These are phyloP conservation scores for Thaumetopoea pityocampa DNA, from an alignment of 1,140 invertebrate genomes.

Conservation along the genomic window DNA sequence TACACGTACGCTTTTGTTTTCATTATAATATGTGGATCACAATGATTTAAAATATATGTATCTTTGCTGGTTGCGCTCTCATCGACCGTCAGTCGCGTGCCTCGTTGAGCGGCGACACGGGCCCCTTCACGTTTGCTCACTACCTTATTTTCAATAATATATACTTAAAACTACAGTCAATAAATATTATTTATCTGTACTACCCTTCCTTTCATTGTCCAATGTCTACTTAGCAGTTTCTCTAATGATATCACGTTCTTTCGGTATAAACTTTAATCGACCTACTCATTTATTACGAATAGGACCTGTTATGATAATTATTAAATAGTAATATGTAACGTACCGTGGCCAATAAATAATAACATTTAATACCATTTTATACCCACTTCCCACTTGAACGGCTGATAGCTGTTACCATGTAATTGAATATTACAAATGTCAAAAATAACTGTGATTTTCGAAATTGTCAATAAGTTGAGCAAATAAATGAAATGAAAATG, in stretches of 20 bases:
- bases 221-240: conserved; percentile 12
- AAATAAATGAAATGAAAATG: conserved; percentile 73
- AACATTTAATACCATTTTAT: conserved; percentile 72
- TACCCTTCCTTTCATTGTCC: conserved; percentile 20
- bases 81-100: conserved; percentile 37
- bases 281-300: conserved; percentile 25
- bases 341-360: conserved; percentile 71
- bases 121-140: conserved; percentile 52
- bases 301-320: conserved; percentile 45
- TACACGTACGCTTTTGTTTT: conserved; percentile 41
- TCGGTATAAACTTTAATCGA: conserved; percentile 17
- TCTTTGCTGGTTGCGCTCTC: conserved; percentile 40
- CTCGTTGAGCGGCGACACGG: conserved; percentile 29
- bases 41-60: conserved; percentile 45
- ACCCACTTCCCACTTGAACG: conserved; percentile 69
- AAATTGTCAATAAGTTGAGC: conserved; percentile 75
- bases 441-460: conserved; percentile 75
- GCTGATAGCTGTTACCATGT: conserved; percentile 59
- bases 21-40: conserved; percentile 37
- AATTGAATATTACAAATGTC: conserved; percentile 69
- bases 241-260: conserved; percentile 9
- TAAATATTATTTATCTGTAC: conserved; percentile 25
- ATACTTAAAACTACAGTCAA: conserved; percentile 24
- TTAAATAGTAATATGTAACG: conserved; percentile 42
- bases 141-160: conserved; percentile 22